phyloP scores from a whole-genome alignment of 2,888 invertebrate species.

The Altica lythri region DNA sequence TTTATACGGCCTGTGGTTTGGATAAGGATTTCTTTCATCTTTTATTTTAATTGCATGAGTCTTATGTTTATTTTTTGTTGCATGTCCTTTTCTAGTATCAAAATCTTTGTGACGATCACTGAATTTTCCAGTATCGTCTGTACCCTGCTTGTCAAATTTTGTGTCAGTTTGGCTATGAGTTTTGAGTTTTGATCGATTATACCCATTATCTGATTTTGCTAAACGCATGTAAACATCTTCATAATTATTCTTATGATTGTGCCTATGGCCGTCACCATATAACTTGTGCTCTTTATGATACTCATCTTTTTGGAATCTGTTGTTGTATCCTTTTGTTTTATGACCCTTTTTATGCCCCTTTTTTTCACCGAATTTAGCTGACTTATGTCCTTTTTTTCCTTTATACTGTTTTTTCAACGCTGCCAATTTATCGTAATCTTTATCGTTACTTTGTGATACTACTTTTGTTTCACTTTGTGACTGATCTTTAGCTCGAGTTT shows the following conservation, averaged over 20 bases:
- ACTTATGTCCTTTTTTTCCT: constrained; percentile 68
- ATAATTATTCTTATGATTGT: not conserved
- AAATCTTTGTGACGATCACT: constrained; percentile 15
- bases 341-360: constrained; percentile 79
- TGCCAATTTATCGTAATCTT: constrained; percentile 60
- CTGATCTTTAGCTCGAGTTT: constrained; percentile 59
- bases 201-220: constrained; percentile 2
- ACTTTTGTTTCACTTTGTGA: constrained; percentile 47
- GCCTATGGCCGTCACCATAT: constrained; percentile 17
- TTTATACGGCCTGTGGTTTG: constrained; percentile 9
- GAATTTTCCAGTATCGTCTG: constrained; percentile 15
- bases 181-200: not conserved
- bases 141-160: constrained; percentile 9
- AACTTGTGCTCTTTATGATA: constrained; percentile 80
- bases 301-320: constrained; percentile 79
- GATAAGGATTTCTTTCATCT: not conserved
- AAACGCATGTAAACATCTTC: not conserved
- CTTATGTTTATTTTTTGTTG: constrained; percentile 2
- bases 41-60: constrained; percentile 1
- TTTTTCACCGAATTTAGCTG: constrained; percentile 73
- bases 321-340: constrained; percentile 78
- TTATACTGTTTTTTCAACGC: constrained; percentile 71
- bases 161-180: constrained; percentile 6
- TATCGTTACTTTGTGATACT: constrained; percentile 62
- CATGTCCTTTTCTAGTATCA: constrained; percentile 7